phyloP scores from a whole-genome alignment of 2,888 invertebrate species.

The Dorcus hopei region DNA sequence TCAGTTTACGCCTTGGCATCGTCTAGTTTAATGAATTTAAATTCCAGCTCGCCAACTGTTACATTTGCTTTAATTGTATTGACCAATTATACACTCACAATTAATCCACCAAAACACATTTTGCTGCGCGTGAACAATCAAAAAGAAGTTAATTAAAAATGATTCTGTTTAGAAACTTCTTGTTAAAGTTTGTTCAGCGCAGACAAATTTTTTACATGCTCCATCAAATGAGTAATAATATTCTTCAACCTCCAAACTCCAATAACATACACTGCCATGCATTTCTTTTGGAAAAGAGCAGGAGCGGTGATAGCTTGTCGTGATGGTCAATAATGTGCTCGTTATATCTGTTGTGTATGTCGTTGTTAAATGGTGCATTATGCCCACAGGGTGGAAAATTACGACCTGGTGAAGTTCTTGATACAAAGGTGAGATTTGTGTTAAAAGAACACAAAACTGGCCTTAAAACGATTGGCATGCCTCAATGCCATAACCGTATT shows the following conservation, averaged over 20 bases:
- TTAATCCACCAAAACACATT: not conserved
- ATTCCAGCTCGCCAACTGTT: slow-evolving; percentile 16
- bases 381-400: slow-evolving; percentile 69
- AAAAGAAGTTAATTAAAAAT: not conserved
- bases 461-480: slow-evolving; percentile 33
- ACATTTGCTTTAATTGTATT: slow-evolving; percentile 19
- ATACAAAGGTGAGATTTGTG: slow-evolving; percentile 73
- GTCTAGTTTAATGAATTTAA: slow-evolving; percentile 17
- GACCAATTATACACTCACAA: slow-evolving; percentile 18
- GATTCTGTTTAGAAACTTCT: too few species aligned
- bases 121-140: not conserved
- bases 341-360: slow-evolving; percentile 23
- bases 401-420: slow-evolving; percentile 75
- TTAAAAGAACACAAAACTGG: slow-evolving; percentile 48
- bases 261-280: slow-evolving; percentile 19
- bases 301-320: slow-evolving; percentile 7
- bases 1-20: slow-evolving; percentile 17
- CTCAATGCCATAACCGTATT: slow-evolving; percentile 19
- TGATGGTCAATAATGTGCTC: slow-evolving; percentile 23
- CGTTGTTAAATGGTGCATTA: slow-evolving; percentile 21
- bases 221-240: not conserved
- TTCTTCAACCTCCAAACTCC: slow-evolving; percentile 1
- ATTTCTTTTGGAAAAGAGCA: slow-evolving; percentile 11
- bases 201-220: too few species aligned
- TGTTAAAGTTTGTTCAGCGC: too few species aligned